A percentile compares a stretch with the other conserved stretches of the same genome.
These are phyloP conservation scores for Siniperca knerii DNA, from an alignment of 2,113 vertebrate species.

Conservation along the genomic window DNA sequence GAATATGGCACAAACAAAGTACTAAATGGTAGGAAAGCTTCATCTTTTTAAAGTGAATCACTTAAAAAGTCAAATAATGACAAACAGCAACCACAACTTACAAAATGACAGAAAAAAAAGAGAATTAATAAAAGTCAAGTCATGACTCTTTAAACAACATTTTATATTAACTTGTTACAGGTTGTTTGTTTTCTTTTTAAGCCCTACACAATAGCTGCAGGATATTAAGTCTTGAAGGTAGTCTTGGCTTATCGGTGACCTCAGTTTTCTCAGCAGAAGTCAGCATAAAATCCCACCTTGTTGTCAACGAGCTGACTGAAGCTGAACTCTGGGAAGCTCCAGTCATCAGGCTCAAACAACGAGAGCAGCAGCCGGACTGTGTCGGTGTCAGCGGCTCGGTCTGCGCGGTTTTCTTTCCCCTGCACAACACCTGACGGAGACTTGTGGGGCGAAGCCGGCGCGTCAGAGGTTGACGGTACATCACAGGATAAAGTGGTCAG, in stretches of 20 bases:
- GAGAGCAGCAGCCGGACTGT: constrained; percentile 86
- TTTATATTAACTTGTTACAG: background rate
- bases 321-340: constrained; percentile 92
- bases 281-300: constrained; percentile 51
- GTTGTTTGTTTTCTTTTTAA: background rate
- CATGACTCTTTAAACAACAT: too few species aligned
- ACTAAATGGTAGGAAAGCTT: too few species aligned
- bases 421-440: background rate
- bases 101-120: too few species aligned
- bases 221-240: background rate
- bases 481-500: constrained; percentile 85
- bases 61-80: background rate
- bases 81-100: background rate
- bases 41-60: background rate
- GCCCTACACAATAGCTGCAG: too few species aligned
- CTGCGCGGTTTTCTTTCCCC: background rate
- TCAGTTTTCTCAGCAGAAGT: too few species aligned
- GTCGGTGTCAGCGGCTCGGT: background rate
- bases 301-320: constrained; percentile 88
- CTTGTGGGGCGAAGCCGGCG: constrained; percentile 36
- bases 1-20: too few species aligned
- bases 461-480: constrained; percentile 44
- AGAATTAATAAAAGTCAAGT: background rate
- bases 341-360: constrained; percentile 90
- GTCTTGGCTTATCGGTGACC: background rate